Percentiles rank a stretch among this genome's conserved stretches.
phyloP scores from a whole-genome alignment of 2,797 vertebrate species.

The Triplophysa bombifrons region DNA sequence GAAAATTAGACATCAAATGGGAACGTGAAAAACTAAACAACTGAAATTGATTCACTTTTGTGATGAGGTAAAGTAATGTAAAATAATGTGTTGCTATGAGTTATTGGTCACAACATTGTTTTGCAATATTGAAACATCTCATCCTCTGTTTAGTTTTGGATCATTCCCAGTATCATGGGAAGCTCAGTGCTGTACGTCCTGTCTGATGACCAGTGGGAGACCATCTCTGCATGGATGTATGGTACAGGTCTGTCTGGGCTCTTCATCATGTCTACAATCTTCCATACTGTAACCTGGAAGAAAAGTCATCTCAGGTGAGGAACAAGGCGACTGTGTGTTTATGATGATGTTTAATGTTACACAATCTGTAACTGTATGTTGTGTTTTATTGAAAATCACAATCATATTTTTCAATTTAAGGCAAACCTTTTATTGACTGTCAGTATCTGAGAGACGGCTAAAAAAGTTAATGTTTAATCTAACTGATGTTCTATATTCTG shows the following conservation, averaged over 20 bases:
- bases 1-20: background rate
- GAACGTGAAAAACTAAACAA: too few relatives aligned
- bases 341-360: background rate
- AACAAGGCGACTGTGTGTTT: background rate
- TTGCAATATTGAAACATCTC: too few relatives aligned
- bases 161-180: slow-evolving; percentile 92
- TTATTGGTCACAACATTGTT: too few relatives aligned
- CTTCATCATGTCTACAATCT: slow-evolving; percentile 92
- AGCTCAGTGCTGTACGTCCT: slow-evolving; percentile 89
- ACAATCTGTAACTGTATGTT: background rate
- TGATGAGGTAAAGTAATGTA: too few relatives aligned
- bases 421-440: background rate
- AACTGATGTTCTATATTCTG: background rate
- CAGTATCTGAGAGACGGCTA: background rate
- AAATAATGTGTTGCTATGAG: too few relatives aligned
- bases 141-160: slow-evolving; percentile 80
- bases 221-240: slow-evolving; percentile 79
- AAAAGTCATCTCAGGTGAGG: slow-evolving; percentile 90
- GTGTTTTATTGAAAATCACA: background rate
- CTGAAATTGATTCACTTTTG: too few relatives aligned
- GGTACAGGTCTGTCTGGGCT: slow-evolving; percentile 89
- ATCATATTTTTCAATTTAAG: background rate
- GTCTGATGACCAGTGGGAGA: slow-evolving; percentile 90
- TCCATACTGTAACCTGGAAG: slow-evolving; percentile 94
- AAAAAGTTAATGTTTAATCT: background rate